Evolutionary conservation across 35 echinoderm and acorn worm genomes (phyloP).

Genomic region (Eucidaris tribuloides): DNA sequence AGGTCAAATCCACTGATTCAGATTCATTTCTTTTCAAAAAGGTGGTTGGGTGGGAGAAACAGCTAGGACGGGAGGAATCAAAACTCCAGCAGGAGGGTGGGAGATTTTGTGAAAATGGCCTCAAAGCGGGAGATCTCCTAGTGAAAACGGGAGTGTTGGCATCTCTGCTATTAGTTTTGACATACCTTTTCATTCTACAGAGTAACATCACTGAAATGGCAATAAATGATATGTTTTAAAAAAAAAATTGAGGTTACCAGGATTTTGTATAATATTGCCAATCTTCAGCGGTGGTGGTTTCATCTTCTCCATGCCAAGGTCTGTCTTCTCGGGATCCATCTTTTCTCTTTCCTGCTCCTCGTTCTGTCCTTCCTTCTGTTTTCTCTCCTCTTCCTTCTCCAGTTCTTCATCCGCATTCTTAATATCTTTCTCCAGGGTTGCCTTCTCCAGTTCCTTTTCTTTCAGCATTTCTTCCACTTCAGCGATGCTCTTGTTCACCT

Average conservation of each 20-base stretch:
- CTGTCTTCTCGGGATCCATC: not conserved
- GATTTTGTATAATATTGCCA: not conserved
- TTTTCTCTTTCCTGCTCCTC: not conserved
- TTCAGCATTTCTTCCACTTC: not conserved
- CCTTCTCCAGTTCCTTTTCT: not conserved
- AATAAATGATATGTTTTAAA: not conserved
- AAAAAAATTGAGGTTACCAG: not conserved
- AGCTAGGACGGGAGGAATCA: no score
- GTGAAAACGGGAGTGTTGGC: no score
- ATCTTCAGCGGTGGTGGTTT: not conserved
- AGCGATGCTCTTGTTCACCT: slow-evolving; percentile 11
- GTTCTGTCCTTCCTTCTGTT: not conserved
- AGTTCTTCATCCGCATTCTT: not conserved
- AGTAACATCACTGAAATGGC: no score
- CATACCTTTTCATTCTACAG: no score
- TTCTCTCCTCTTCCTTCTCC: not conserved
- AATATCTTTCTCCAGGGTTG: not conserved
- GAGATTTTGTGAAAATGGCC: no score
- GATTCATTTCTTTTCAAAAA: no score
- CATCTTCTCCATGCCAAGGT: slow-evolving; percentile 19
- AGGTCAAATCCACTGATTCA: no score
- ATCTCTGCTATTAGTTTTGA: no score
- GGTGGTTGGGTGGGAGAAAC: no score
- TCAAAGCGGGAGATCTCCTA: no score
- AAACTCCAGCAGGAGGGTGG: no score